phyloP scores from a whole-genome alignment of 2,888 invertebrate genomes.

The Mesorhabditis sp. region DNA sequence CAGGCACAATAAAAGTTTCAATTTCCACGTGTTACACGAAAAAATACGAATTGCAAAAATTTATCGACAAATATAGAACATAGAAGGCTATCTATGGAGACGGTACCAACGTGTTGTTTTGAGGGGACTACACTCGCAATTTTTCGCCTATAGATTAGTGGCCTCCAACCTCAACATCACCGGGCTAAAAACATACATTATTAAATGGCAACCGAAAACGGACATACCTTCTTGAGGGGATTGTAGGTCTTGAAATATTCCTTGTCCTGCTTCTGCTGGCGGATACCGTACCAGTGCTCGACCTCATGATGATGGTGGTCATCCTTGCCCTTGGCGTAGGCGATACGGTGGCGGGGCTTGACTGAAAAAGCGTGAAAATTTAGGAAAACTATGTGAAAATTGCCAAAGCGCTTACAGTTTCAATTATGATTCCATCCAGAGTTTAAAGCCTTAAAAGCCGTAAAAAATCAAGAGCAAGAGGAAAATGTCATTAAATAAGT shows the following conservation, averaged over 20 bases:
- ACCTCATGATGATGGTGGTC: constrained; percentile 54
- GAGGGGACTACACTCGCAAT: too few relatives aligned
- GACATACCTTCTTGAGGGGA: constrained; percentile 39
- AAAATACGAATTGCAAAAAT: too few relatives aligned
- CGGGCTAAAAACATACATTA: constrained; percentile 15
- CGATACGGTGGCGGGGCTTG: constrained; percentile 49
- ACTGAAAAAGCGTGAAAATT: constrained; percentile 43
- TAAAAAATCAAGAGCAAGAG: background rate
- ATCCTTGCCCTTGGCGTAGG: constrained; percentile 51
- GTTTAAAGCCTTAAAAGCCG: background rate
- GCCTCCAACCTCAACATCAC: constrained; percentile 46
- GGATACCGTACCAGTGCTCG: constrained; percentile 54
- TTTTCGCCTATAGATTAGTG: constrained; percentile 23
- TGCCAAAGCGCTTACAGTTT: too few relatives aligned
- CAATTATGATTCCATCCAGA: too few relatives aligned
- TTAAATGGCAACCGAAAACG: background rate
- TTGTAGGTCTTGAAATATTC: constrained; percentile 54
- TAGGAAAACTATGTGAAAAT: too few relatives aligned
- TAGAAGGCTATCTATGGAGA: too few relatives aligned
- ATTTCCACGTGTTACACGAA: too few relatives aligned
- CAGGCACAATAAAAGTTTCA: too few relatives aligned
- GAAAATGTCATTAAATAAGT: too few relatives aligned
- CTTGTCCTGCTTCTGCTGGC: constrained; percentile 50
- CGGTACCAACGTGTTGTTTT: too few relatives aligned
- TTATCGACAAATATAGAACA: too few relatives aligned